Base-by-base conservation (phyloP, 2,113 vertebrate species). In the Tragelaphus buxtoni region DNA sequence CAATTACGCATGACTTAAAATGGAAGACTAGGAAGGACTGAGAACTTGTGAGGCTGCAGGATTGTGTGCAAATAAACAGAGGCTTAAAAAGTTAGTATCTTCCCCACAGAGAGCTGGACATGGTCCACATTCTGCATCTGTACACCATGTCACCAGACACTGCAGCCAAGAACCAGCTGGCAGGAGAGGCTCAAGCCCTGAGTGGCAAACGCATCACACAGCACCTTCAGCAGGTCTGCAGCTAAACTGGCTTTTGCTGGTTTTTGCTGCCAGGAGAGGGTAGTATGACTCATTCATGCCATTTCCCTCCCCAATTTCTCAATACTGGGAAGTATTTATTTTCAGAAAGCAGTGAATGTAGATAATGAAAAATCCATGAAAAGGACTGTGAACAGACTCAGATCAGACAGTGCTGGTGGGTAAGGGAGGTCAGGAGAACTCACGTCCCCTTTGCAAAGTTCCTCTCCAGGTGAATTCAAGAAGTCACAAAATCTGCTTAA, bases 221-320 rank as follows among this genome's bases (percentile, higher is more conserved):
- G 63, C 83, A 82, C 16, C 18, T 45, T 1, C 6, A 0, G 49
- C 0, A 22, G 58, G 5, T 60, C 42, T 26, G 3, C 9, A 28
- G 1, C 4, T 0, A 24, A 28, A 1, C 0, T 2, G 10, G 16
- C 60, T 96, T 94, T 61, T 14, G 55, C 81, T 1, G 90, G 74
- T 0, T 60, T 56, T 93, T 4, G 42, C 30, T 97, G 97, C 97
- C 98, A 91, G 95, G 55, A 98, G 96, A 98, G 97, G 98, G 97
- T 96, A 96, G 97, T 80, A 83, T 3, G 51, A 87, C 7, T 96
- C 97, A 74, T 39, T 26, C 16, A 35, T 2, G 28, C 65, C 26
- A 16, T 58, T 4, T 39, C 4, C 4, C 45, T 35, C 7, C 20
- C 63, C 20, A 0, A 0, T 61, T 28, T 77, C 81, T 83, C 51